Base-by-base conservation (phyloP, 2,113 vertebrate species). In the Pholis gunnellus region DNA sequence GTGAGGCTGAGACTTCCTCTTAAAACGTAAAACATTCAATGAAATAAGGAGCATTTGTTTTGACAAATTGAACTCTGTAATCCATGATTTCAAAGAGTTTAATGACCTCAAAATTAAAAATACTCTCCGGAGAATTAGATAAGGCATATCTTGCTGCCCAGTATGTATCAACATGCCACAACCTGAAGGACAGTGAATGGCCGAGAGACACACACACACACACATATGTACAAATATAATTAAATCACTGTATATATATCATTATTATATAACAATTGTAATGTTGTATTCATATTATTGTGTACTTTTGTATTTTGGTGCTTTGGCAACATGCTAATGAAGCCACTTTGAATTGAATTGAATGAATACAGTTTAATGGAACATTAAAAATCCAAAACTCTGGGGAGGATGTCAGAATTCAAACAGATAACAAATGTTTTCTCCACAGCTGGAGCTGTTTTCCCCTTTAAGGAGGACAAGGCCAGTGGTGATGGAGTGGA, bases 391-490 rank as follows among this genome's bases (percentile, higher is more conserved):
- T 10, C 1, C 13, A 56, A 34, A 31, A 34, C 29, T 6, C 11
- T 17, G 15, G n/a, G 2, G 22, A 56, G 14, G 14, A 36, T 63
- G 31, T 42, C 2, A 40, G 48, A 56, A 9, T 38, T 54, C 15
- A 54, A 18, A 48, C 13, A 22, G 6, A 25, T 74, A 38, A 75
- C 60, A 44, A 3, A 42, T 76, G 3, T 84, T 36, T 48, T 81
- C 0, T 84, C 57, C 74, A 22, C 92, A 97, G 96, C 95, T 46
- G 97, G 96, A 85, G 96, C 96, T 20, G 96, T 96, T 80, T 97
- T 96, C 83, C 97, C 97, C 0, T 97, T 97, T 66, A 97, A 96
- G 0, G 96, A 96, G n/a, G 97, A 97, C 78, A 96, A 95, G 87
- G 93, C 94, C 31, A 94, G 93, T 48, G 93, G 94, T 82, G 96